These are phyloP conservation scores for Danaus melanippus DNA, from an alignment of 1,140 invertebrate genomes.

Conservation along the genomic window DNA sequence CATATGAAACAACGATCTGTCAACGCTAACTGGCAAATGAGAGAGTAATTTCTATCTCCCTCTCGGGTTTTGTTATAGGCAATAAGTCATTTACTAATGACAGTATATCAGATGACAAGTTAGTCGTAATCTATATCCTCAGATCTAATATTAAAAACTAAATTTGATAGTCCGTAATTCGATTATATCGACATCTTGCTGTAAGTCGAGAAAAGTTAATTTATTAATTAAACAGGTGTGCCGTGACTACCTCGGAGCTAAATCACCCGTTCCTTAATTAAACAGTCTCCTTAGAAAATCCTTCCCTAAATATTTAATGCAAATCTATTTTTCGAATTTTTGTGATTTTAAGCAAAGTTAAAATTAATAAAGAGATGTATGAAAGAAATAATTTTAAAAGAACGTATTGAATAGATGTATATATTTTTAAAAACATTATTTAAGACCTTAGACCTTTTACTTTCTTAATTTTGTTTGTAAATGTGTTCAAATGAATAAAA, in stretches of 20 bases:
- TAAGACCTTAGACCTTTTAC: neutral
- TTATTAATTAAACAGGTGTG: conserved; percentile 18
- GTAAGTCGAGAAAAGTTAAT: conserved; percentile 10
- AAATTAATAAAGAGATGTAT: neutral
- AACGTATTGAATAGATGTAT: neutral
- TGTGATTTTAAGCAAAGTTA: neutral
- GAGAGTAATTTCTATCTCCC: no score
- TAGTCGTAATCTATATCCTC: no score
- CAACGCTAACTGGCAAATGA: no score
- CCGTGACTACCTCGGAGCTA: conserved; percentile 11
- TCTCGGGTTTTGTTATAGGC: no score
- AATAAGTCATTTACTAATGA: no score
- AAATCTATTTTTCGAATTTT: no score
- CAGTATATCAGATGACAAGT: no score
- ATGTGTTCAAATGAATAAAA: no score
- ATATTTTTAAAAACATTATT: neutral
- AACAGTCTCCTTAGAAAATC: conserved; percentile 8
- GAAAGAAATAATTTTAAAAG: neutral
- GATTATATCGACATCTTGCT: no score
- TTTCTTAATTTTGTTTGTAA: neutral
- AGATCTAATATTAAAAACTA: no score
- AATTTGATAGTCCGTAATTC: no score
- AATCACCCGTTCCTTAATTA: conserved; percentile 16
- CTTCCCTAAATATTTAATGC: conserved; percentile 9
- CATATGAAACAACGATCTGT: no score